Percentiles rank a stretch among this genome's conserved stretches.
phyloP scores from a whole-genome alignment of 64 coral and sea anemone species.

The Porites australiensis region DNA sequence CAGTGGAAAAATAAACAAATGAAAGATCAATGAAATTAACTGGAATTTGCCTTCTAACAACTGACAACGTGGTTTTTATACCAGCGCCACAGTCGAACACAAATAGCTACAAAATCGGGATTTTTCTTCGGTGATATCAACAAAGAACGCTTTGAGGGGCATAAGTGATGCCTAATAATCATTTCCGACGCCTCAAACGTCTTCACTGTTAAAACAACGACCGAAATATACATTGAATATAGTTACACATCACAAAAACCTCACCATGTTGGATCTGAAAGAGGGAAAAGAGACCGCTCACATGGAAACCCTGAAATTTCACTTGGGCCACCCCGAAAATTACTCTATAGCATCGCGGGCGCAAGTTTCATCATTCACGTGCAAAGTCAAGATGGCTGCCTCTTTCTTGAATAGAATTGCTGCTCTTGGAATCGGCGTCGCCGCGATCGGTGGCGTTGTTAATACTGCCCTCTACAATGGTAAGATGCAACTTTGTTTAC shows the following conservation, averaged over 20 bases:
- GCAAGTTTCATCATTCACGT: slow-evolving; percentile 94
- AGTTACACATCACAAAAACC: slow-evolving; percentile 23
- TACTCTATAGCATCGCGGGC: slow-evolving; percentile 62
- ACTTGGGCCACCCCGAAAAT: slow-evolving; percentile 56
- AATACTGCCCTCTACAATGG: slow-evolving; percentile 98
- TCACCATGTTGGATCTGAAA: slow-evolving; percentile 86
- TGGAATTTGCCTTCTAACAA: neutral
- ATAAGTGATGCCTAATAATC: neutral
- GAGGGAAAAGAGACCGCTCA: slow-evolving; percentile 82
- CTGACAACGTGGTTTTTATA: slow-evolving; percentile 30
- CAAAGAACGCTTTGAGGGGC: no score
- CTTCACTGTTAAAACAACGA: neutral
- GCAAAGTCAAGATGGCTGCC: slow-evolving; percentile 92
- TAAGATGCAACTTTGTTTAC: slow-evolving; percentile 40
- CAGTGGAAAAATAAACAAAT: neutral
- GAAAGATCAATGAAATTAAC: no score
- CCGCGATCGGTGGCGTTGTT: slow-evolving; percentile 90
- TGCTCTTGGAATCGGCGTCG: slow-evolving; percentile 88
- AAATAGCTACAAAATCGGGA: neutral
- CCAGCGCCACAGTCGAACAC: slow-evolving; percentile 1
- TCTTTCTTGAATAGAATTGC: slow-evolving; percentile 94
- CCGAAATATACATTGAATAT: neutral
- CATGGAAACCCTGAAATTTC: slow-evolving; percentile 86
- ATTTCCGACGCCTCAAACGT: neutral
- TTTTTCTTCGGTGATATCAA: neutral